A percentile compares a stretch with the other conserved stretches of the same genome.
phyloP scores from a whole-genome alignment of 2,888 invertebrate genomes.

The Creontiades dilutus region DNA sequence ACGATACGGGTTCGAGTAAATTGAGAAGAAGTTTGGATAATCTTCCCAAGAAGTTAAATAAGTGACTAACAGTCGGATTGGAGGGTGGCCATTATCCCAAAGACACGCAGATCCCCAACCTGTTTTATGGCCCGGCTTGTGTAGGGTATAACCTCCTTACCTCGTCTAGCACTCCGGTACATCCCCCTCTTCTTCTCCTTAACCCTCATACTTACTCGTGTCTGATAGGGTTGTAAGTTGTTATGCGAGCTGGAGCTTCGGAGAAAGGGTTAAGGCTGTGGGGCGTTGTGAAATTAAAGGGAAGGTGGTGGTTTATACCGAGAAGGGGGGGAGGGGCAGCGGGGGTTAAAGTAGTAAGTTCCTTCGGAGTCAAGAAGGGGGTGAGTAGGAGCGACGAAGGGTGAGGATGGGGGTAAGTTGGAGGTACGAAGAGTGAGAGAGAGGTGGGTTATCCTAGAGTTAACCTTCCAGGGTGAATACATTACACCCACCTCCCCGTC shows the following conservation, averaged over 20 bases:
- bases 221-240: conserved; percentile 35
- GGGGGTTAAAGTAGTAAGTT: conserved; percentile 27
- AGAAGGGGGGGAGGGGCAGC: not conserved
- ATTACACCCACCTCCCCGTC: not conserved
- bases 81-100: conserved; percentile 35
- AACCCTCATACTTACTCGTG: not conserved
- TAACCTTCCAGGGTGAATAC: not conserved
- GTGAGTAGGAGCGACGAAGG: not conserved
- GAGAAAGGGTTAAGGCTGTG: not conserved
- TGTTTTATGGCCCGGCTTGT: not conserved
- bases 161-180: not conserved
- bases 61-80: conserved; percentile 35
- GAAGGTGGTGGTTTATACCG: not conserved
- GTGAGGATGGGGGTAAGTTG: not conserved
- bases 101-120: conserved; percentile 13
- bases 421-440: not conserved
- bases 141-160: too few relatives aligned
- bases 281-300: not conserved
- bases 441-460: conserved; percentile 30
- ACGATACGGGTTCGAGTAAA: conserved; percentile 21
- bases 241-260: not conserved
- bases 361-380: not conserved
- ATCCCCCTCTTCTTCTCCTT: not conserved
- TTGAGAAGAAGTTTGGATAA: not conserved
- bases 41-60: not conserved